phyloP scores from a whole-genome alignment of 1,140 invertebrate species.

The Diorhabda sublineata region DNA sequence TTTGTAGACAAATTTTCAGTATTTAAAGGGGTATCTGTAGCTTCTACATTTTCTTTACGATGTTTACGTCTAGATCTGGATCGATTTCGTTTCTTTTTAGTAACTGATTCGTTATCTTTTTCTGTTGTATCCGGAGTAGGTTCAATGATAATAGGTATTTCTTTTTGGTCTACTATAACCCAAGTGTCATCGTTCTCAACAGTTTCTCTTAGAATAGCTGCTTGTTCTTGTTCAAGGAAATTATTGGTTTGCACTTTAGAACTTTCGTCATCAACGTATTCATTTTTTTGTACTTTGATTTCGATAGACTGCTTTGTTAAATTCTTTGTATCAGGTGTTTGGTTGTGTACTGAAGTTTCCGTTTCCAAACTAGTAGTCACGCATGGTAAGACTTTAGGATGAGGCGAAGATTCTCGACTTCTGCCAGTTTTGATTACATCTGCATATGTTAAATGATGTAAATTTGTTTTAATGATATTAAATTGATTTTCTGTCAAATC shows the following conservation, averaged over 20 bases:
- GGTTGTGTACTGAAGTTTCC: not conserved
- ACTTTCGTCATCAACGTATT: conserved; percentile 14
- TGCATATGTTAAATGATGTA: conserved; percentile 25
- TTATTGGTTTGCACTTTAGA: conserved; percentile 20
- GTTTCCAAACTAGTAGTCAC: not conserved
- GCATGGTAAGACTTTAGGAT: not conserved
- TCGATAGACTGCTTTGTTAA: not conserved
- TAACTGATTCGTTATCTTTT: not conserved
- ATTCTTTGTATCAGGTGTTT: not conserved
- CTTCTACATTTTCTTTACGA: not conserved
- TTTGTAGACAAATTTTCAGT: not conserved
- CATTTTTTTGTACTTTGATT: not conserved
- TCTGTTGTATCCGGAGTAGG: conserved; percentile 15
- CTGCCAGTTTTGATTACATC: conserved; percentile 25
- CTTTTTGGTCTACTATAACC: conserved; percentile 24
- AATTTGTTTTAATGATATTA: not conserved
- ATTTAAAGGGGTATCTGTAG: not conserved
- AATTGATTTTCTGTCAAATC: not conserved
- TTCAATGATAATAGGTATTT: conserved; percentile 36
- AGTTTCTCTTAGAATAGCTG: not conserved
- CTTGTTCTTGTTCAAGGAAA: not conserved
- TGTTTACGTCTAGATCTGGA: not conserved
- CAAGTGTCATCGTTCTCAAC: not conserved
- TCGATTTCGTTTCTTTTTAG: not conserved
- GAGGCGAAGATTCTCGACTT: conserved; percentile 32